These are phyloP conservation scores for Pomacea canaliculata DNA, from an alignment of 2,888 invertebrate species.

Conservation along the genomic window DNA sequence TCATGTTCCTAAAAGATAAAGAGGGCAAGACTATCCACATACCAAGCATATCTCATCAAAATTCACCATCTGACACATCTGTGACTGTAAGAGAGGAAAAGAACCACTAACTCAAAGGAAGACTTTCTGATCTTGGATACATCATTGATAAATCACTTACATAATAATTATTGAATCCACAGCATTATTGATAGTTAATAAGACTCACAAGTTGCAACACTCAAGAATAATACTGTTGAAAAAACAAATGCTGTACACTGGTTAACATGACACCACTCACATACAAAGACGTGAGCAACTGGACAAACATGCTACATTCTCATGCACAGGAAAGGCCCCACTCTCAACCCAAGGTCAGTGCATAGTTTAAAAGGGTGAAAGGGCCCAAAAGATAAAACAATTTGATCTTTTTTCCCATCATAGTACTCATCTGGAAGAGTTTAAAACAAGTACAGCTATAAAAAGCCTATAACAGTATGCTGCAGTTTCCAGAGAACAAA, in stretches of 20 bases:
- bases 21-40: too few relatives aligned
- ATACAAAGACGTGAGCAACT: not conserved
- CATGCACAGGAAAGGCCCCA: conserved; percentile 3
- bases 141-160: not conserved
- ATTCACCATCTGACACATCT: too few relatives aligned
- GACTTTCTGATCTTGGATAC: conserved; percentile 2
- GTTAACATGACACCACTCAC: conserved; percentile 1
- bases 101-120: not conserved
- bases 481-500: too few relatives aligned
- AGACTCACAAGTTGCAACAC: conserved; percentile 1
- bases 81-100: too few relatives aligned
- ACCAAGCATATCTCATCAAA: too few relatives aligned
- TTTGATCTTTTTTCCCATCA: not conserved
- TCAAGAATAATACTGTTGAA: conserved; percentile 12
- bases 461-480: too few relatives aligned
- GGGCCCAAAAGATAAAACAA: conserved; percentile 1
- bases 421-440: too few relatives aligned
- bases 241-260: conserved; percentile 8
- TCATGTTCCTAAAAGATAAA: conserved; percentile 5
- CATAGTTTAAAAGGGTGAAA: not conserved
- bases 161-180: conserved; percentile 8
- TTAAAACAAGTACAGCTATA: too few relatives aligned
- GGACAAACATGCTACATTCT: not conserved
- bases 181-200: not conserved
- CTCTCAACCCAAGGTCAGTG: conserved; percentile 1